Evolutionary conservation across 1,140 invertebrate species (phyloP).

Genomic region (Zophobas atratus): DNA sequence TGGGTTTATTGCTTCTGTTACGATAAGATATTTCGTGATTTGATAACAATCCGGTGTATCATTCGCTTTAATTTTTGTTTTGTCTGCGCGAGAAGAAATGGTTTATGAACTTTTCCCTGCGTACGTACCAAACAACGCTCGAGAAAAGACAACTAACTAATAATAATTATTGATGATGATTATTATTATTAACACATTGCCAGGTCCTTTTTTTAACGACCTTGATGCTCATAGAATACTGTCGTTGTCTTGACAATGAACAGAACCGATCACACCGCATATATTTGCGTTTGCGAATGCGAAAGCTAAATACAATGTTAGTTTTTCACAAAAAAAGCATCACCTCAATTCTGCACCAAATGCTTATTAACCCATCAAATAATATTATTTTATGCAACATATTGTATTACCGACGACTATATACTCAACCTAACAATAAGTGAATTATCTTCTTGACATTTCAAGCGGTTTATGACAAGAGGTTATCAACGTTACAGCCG

Average conservation of each 20-base stretch:
- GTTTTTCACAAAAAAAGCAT: too few relatives aligned
- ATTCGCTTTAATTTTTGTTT: slow-evolving; percentile 37
- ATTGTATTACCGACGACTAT: too few relatives aligned
- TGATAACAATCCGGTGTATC: slow-evolving; percentile 22
- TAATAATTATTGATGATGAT: slow-evolving; percentile 26
- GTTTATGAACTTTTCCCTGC: slow-evolving; percentile 16
- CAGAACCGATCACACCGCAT: neutral
- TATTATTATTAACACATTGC: slow-evolving; percentile 24
- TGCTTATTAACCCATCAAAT: too few relatives aligned
- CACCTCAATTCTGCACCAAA: too few relatives aligned
- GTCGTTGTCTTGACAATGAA: slow-evolving; percentile 31
- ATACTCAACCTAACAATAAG: too few relatives aligned
- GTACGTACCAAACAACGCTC: neutral
- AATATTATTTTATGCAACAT: too few relatives aligned
- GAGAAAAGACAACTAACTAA: neutral
- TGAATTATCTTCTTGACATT: too few relatives aligned
- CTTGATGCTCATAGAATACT: slow-evolving; percentile 16
- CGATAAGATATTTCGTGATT: slow-evolving; percentile 24
- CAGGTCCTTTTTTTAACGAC: slow-evolving; percentile 32
- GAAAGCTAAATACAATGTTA: too few relatives aligned
- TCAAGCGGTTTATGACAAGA: too few relatives aligned
- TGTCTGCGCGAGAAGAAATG: slow-evolving; percentile 15
- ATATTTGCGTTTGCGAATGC: too few relatives aligned
- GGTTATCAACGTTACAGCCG: too few relatives aligned
- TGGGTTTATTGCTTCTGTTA: slow-evolving; percentile 11